Evolutionary conservation across 2,888 invertebrate genomes (phyloP).

Genomic region (Stenodera caucasica): DNA sequence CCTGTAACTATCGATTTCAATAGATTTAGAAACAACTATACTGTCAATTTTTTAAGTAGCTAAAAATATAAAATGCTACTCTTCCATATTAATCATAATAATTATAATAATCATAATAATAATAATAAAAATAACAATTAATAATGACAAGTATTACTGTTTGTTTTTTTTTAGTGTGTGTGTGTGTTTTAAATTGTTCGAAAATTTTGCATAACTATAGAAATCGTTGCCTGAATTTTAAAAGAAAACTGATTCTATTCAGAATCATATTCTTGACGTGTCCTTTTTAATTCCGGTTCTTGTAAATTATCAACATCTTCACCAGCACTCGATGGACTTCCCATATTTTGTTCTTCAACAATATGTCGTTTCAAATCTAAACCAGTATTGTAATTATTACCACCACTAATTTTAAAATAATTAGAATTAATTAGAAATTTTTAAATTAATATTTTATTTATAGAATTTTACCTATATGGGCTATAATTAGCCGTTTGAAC

Average conservation of each 20-base stretch:
- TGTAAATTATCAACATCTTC: slow-evolving; percentile 46
- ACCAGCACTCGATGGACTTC: slow-evolving; percentile 50
- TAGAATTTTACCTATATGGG: slow-evolving; percentile 59
- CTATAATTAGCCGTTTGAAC: slow-evolving; percentile 62
- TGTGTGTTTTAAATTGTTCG: too few relatives aligned
- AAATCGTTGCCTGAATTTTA: neutral
- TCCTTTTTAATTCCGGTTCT: slow-evolving; percentile 52
- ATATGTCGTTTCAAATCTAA: slow-evolving; percentile 53
- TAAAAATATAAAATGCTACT: too few relatives aligned
- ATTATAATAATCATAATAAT: too few relatives aligned
- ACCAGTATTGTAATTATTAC: slow-evolving; percentile 45
- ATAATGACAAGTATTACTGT: too few relatives aligned
- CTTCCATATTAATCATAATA: too few relatives aligned
- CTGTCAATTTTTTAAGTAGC: slow-evolving; percentile 7
- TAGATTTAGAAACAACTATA: too few relatives aligned
- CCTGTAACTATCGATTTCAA: too few relatives aligned
- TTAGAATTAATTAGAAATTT: slow-evolving; percentile 7
- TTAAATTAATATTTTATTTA: neutral
- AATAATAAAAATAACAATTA: too few relatives aligned
- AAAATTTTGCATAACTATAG: too few relatives aligned
- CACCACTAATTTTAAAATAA: slow-evolving; percentile 24
- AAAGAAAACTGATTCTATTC: slow-evolving; percentile 41
- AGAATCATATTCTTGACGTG: slow-evolving; percentile 50
- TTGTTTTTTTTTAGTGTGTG: too few relatives aligned
- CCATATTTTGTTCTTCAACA: slow-evolving; percentile 50